These are phyloP conservation scores for Paramormyrops hopkinsi DNA, from an alignment of 2,797 vertebrate species.

Conservation along the genomic window DNA sequence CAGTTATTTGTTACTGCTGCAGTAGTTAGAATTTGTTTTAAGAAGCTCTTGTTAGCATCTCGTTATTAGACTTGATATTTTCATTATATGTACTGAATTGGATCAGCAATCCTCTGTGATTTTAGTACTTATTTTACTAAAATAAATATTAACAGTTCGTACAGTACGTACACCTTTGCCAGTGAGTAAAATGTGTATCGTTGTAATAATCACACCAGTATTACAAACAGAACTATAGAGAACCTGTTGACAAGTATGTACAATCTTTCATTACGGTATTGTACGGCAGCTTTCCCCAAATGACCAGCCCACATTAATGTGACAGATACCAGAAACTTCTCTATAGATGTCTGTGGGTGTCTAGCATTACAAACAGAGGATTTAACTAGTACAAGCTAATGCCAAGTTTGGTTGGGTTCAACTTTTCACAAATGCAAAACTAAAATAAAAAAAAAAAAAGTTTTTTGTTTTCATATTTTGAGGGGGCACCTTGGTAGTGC, in stretches of 20 bases:
- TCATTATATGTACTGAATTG: not conserved
- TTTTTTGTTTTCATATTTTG: not conserved
- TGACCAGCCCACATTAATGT: not conserved
- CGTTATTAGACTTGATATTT: not conserved
- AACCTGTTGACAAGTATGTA: not conserved
- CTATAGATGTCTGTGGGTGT: not conserved
- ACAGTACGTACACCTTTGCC: not conserved
- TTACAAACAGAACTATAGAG: not conserved
- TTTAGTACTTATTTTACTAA: not conserved
- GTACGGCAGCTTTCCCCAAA: not conserved
- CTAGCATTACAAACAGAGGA: not conserved
- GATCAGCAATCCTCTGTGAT: not conserved
- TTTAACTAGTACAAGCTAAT: not conserved
- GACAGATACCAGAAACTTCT: not conserved
- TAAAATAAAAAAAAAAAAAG: not conserved
- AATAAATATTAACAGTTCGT: not conserved
- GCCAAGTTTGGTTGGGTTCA: not conserved
- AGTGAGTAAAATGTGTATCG: not conserved
- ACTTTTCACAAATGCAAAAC: not conserved
- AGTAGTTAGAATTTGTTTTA: not conserved
- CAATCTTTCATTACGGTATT: not conserved
- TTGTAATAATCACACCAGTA: not conserved
- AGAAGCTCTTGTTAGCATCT: not conserved
- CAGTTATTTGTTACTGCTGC: not conserved
- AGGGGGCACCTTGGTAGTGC: not conserved